Evolutionary conservation across 2,797 vertebrate species (phyloP).

Genomic region (Erethizon dorsatum): DNA sequence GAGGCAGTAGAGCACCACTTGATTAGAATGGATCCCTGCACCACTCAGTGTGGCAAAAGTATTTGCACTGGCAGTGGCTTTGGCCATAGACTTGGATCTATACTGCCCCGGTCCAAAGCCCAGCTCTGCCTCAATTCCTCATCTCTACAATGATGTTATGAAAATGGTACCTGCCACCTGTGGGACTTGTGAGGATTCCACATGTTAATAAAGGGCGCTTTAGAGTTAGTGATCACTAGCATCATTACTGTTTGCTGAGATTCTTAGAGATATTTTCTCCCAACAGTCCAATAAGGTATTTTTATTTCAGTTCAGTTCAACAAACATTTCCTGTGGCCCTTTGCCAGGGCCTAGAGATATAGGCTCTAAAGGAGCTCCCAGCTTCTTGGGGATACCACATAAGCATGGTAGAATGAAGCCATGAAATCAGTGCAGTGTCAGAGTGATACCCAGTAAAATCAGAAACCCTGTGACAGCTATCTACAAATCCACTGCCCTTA

Average conservation of each 20-base stretch:
- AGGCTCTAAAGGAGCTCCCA: neutral
- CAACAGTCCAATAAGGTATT: neutral
- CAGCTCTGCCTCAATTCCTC: neutral
- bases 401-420: neutral
- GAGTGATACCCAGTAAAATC: neutral
- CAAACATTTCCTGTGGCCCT: neutral
- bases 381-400: neutral
- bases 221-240: neutral
- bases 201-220: neutral
- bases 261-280: neutral
- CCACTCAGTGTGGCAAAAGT: neutral
- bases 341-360: neutral
- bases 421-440: neutral
- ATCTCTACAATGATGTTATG: neutral
- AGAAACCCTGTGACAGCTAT: neutral
- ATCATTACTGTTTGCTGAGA: neutral
- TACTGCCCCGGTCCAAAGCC: neutral
- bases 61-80: neutral
- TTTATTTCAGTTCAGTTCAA: slow-evolving; percentile 42
- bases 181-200: neutral
- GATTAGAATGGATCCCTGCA: neutral
- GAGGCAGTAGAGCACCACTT: neutral
- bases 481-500: neutral
- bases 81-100: neutral
- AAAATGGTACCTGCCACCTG: neutral